Percentiles rank a stretch among this genome's conserved stretches.
Conservation (phyloP, 2,113 vertebrate genomes). For the Ophthalmolycus amberensis region DNA sequence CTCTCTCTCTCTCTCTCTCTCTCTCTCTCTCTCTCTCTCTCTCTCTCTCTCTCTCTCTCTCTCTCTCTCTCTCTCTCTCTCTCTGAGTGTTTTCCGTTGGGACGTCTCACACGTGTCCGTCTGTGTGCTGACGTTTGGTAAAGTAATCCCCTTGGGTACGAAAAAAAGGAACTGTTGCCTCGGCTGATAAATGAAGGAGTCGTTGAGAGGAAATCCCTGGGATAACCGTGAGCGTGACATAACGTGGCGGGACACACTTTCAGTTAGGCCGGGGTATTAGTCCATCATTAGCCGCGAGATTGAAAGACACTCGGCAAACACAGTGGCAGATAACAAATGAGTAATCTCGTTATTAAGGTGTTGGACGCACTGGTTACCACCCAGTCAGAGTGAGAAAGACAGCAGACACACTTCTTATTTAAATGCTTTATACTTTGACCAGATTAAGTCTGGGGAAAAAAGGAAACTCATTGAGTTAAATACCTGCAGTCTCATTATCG, state of each 20-base stretch:
- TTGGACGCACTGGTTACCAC: constrained; percentile 49
- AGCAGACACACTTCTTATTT: not conserved
- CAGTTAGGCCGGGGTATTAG: constrained; percentile 51
- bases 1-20: not conserved
- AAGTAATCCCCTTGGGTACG: constrained; percentile 62
- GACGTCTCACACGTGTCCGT: constrained; percentile 11
- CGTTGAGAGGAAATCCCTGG: constrained; percentile 75
- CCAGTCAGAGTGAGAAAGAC: constrained; percentile 37
- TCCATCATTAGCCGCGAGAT: constrained; percentile 54
- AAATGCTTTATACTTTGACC: not conserved
- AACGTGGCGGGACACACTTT: constrained; percentile 65
- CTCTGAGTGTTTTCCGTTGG: constrained; percentile 47
- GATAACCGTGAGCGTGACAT: constrained; percentile 57
- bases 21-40: not conserved
- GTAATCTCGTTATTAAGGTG: constrained; percentile 59
- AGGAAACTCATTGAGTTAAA: not conserved
- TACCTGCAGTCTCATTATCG: not conserved
- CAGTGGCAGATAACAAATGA: constrained; percentile 47
- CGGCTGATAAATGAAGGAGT: constrained; percentile 52
- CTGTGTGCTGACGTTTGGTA: constrained; percentile 43
- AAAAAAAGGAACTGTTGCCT: constrained; percentile 60
- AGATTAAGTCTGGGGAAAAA: not conserved
- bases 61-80: not conserved
- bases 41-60: not conserved
- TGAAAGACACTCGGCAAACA: constrained; percentile 60